phyloP scores from a whole-genome alignment of 2,797 vertebrate species.

The Pitangus sulphuratus region DNA sequence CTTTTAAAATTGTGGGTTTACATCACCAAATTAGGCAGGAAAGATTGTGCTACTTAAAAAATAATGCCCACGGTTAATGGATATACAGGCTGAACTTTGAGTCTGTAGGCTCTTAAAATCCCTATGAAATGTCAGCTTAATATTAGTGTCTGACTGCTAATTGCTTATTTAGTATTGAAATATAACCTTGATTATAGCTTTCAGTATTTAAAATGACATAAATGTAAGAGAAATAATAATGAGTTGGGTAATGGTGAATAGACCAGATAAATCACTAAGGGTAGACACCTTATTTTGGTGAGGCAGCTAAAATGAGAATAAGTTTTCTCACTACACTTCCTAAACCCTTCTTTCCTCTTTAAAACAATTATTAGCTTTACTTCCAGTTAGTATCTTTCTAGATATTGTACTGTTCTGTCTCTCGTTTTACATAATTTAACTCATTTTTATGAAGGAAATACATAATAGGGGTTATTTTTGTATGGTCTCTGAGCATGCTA shows the following conservation, averaged over 20 bases:
- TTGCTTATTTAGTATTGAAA: conserved; percentile 34
- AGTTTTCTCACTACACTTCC: not conserved
- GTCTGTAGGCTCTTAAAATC: not conserved
- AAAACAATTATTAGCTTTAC: not conserved
- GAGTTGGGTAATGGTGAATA: not conserved
- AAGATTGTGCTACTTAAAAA: not conserved
- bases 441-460: not conserved
- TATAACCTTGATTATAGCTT: conserved; percentile 9
- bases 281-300: not conserved
- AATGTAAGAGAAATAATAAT: not conserved
- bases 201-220: conserved; percentile 1
- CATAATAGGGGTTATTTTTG: not conserved
- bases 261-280: not conserved
- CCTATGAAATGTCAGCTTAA: conserved; percentile 9
- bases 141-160: not conserved
- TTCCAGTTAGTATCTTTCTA: not conserved
- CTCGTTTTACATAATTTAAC: not conserved
- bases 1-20: not conserved
- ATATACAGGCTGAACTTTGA: conserved; percentile 16
- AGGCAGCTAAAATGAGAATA: not conserved
- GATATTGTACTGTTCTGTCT: not conserved
- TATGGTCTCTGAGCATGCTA: not conserved
- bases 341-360: not conserved
- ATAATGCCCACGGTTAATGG: not conserved
- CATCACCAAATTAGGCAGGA: not conserved